Evolutionary conservation across 1,140 invertebrate species (phyloP).

Genomic region (Frieseomelitta varia): DNA sequence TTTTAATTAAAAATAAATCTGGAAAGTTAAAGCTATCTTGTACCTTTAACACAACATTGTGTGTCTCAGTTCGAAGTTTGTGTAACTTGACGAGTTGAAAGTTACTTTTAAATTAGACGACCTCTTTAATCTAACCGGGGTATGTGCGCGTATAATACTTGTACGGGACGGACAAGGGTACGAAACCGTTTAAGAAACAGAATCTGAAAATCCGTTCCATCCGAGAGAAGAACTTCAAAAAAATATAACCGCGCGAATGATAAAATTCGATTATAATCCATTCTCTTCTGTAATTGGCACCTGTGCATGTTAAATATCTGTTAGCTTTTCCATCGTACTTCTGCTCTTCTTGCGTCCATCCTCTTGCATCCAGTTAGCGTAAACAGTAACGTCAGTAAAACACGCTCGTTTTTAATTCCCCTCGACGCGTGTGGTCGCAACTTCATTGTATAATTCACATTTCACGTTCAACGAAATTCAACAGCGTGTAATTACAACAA

Average conservation of each 20-base stretch:
- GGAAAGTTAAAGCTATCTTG: background rate
- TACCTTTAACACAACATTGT: background rate
- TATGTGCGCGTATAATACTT: background rate
- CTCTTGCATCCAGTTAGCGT: background rate
- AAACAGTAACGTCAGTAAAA: background rate
- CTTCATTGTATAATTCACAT: background rate
- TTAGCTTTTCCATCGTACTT: background rate
- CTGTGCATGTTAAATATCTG: background rate
- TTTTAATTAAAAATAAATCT: slow-evolving; percentile 4
- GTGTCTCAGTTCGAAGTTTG: background rate
- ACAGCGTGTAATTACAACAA: background rate
- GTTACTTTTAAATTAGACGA: background rate
- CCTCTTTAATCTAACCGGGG: background rate
- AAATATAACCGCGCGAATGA: background rate
- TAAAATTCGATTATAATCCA: background rate
- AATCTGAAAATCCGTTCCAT: background rate
- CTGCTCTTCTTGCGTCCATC: background rate
- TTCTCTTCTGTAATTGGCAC: background rate
- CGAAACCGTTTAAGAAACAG: background rate
- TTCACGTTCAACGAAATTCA: background rate
- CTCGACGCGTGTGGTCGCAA: background rate
- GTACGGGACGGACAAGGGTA: background rate
- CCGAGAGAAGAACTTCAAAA: background rate
- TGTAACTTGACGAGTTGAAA: background rate
- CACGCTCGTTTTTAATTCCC: background rate